Percentiles rank a stretch among this genome's conserved stretches.
These are phyloP conservation scores for Acanthosepion esculentum DNA, from an alignment of 2,888 invertebrate genomes.

Conservation along the genomic window DNA sequence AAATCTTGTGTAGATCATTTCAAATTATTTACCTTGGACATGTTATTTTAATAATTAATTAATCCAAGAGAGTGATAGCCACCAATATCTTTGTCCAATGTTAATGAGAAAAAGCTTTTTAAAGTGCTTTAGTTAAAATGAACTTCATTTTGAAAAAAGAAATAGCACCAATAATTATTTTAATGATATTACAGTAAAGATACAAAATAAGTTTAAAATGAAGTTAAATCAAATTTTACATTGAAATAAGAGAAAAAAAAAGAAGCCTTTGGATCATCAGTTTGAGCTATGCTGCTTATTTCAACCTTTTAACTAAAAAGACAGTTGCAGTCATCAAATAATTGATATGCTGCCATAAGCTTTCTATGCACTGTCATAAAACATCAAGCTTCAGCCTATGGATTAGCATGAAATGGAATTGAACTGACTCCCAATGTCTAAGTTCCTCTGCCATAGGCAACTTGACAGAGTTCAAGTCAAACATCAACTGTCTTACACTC, in stretches of 20 bases:
- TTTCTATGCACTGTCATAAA: not conserved
- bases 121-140: too few species aligned
- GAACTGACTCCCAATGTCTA: conserved; percentile 33
- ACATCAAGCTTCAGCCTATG: conserved; percentile 17
- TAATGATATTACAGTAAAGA: not conserved
- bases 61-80: too few species aligned
- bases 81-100: too few species aligned
- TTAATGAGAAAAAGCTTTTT: too few species aligned
- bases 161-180: not conserved
- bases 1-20: too few species aligned
- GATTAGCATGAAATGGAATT: conserved; percentile 10
- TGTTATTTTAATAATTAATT: too few species aligned
- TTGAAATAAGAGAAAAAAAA: not conserved
- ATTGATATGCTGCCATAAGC: conserved; percentile 20
- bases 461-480: not conserved
- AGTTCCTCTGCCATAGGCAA: not conserved
- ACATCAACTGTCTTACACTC: conserved; percentile 33
- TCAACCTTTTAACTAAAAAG: not conserved
- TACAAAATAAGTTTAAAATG: not conserved
- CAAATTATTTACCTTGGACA: too few species aligned
- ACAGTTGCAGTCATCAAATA: conserved; percentile 2
- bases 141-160: too few species aligned
- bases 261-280: not conserved
- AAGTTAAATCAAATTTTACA: not conserved
- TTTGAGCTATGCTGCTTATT: not conserved